Conservation (phyloP, 2,888 invertebrate species). For the Mimumesa dahlbomi region DNA sequence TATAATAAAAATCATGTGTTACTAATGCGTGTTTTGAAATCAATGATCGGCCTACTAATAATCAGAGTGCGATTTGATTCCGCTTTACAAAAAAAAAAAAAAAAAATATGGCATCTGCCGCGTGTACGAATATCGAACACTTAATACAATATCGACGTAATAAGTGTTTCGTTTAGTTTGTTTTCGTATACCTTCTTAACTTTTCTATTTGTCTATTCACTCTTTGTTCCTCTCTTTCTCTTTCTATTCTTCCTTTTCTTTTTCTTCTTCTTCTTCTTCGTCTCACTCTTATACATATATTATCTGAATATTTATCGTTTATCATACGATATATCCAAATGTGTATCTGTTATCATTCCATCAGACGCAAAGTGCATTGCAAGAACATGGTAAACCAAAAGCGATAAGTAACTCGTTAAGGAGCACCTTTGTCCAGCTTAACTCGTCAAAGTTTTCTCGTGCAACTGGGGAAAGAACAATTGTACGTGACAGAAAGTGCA, state of each 20-base stretch:
- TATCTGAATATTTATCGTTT: slow-evolving; percentile 6
- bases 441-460: not conserved
- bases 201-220: slow-evolving; percentile 11
- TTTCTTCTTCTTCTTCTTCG: not conserved
- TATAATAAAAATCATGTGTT: slow-evolving; percentile 69
- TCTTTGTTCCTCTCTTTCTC: slow-evolving; percentile 9
- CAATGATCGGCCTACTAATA: slow-evolving; percentile 64
- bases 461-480: not conserved
- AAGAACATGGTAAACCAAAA: not conserved
- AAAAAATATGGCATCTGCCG: slow-evolving; percentile 46
- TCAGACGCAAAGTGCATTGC: slow-evolving; percentile 2
- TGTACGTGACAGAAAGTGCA: not conserved
- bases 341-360: slow-evolving; percentile 5
- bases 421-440: not conserved
- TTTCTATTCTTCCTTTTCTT: slow-evolving; percentile 6
- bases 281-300: not conserved
- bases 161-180: slow-evolving; percentile 47
- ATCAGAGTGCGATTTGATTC: slow-evolving; percentile 31
- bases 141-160: slow-evolving; percentile 53
- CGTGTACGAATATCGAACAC: slow-evolving; percentile 53
- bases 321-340: slow-evolving; percentile 15
- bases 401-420: not conserved
- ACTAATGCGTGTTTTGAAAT: slow-evolving; percentile 67
- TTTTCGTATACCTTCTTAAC: slow-evolving; percentile 8
- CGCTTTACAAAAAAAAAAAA: slow-evolving; percentile 12